A percentile compares a stretch with the other conserved stretches of the same genome.
phyloP scores from a whole-genome alignment of 64 coral and sea anemone species.

The Montipora cactus region DNA sequence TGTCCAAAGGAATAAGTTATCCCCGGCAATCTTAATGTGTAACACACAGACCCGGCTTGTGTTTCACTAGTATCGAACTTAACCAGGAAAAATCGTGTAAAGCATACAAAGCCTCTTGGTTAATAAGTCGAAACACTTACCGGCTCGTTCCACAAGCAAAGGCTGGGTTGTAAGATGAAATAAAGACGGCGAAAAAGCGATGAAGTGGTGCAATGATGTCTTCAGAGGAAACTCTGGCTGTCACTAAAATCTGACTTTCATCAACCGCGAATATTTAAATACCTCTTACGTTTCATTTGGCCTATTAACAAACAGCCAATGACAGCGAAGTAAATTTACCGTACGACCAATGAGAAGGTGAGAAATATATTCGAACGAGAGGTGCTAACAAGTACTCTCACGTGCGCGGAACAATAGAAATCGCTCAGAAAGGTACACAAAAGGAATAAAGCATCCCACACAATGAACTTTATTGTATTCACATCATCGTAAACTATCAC shows the following conservation, averaged over 20 bases:
- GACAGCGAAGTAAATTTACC: conserved; percentile 2
- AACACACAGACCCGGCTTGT: not conserved
- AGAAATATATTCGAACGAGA: conserved; percentile 63
- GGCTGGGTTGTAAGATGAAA: not conserved
- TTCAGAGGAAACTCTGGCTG: not conserved
- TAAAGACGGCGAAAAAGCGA: not conserved
- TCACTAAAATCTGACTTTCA: conserved; percentile 64
- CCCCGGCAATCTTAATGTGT: not conserved
- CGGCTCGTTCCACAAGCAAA: not conserved
- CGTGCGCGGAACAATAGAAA: conserved; percentile 68
- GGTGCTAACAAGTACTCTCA: conserved; percentile 77
- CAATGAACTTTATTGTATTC: conserved; percentile 18
- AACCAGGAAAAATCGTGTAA: not conserved
- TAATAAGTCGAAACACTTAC: conserved; percentile 4
- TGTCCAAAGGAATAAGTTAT: not conserved
- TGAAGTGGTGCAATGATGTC: not conserved
- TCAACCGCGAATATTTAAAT: conserved; percentile 93
- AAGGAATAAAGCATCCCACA: conserved; percentile 20
- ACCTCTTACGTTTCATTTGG: conserved; percentile 80
- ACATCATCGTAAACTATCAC: conserved; percentile 40
- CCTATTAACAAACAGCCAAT: conserved; percentile 79
- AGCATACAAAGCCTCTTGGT: not conserved
- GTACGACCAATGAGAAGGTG: conserved; percentile 33
- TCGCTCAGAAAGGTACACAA: conserved; percentile 26
- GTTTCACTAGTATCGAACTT: conserved; percentile 16